These are phyloP conservation scores for Stegodyphus mimosarum DNA, from an alignment of 1,140 invertebrate species.

Conservation along the genomic window DNA sequence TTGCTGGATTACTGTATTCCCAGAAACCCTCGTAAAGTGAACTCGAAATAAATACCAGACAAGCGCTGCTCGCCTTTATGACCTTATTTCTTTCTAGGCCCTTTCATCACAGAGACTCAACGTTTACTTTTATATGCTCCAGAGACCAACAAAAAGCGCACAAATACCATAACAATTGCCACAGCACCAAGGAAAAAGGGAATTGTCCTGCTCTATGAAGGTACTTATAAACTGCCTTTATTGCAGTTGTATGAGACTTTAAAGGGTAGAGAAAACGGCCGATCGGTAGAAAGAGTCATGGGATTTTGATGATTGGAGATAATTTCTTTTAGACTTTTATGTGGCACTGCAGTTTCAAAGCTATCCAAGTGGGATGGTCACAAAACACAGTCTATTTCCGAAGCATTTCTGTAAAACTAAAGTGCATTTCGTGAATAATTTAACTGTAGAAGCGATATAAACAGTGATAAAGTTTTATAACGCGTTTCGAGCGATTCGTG, in stretches of 20 bases:
- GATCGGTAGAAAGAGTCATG: background rate
- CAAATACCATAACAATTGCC: background rate
- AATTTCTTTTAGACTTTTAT: constrained; percentile 13
- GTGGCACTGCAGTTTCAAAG: background rate
- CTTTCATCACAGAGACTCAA: constrained; percentile 1
- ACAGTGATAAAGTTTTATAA: no score
- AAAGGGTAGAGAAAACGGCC: background rate
- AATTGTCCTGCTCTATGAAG: background rate
- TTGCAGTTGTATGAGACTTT: constrained; percentile 19
- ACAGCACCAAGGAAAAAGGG: background rate
- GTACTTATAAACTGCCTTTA: constrained; percentile 1
- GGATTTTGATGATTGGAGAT: constrained; percentile 3
- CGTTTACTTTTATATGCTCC: constrained; percentile 3
- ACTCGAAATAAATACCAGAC: no score
- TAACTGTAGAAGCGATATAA: no score
- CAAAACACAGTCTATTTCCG: no score
- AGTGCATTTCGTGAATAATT: no score
- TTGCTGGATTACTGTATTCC: no score
- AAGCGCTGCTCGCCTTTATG: no score
- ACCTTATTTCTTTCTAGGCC: no score
- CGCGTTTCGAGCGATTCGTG: no score
- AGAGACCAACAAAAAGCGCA: background rate
- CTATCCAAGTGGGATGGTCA: no score
- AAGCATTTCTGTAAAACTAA: no score
- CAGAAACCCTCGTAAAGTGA: no score